phyloP scores from a whole-genome alignment of 2,888 invertebrate species.

The Artemia sinica region DNA sequence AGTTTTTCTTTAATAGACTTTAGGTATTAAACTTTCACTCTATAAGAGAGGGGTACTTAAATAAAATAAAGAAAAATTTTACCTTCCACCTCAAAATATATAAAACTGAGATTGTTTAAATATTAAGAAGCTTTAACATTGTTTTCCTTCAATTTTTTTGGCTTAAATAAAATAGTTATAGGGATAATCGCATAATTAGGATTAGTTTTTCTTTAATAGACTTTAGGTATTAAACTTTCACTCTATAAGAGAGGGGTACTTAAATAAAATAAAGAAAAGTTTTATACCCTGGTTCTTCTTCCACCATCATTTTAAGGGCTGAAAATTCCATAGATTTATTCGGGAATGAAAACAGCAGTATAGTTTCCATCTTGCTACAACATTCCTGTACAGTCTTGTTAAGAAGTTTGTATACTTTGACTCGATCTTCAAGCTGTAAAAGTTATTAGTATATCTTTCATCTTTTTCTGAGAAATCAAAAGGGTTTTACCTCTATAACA shows the following conservation, averaged over 20 bases:
- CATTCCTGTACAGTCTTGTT: not conserved
- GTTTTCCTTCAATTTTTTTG: too few species aligned
- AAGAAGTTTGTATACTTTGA: not conserved
- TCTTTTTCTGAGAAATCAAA: too few species aligned
- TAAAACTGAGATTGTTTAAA: too few species aligned
- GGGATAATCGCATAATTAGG: not conserved
- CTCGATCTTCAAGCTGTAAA: slow-evolving; percentile 7
- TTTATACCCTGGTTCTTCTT: not conserved
- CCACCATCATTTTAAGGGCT: not conserved
- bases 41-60: not conserved
- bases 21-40: not conserved
- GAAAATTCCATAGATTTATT: not conserved
- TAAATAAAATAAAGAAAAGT: not conserved
- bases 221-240: not conserved
- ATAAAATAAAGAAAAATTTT: not conserved
- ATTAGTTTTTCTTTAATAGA: not conserved
- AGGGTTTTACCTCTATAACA: too few species aligned
- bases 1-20: not conserved
- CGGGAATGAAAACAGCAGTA: not conserved
- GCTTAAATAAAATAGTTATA: too few species aligned
- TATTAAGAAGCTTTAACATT: too few species aligned
- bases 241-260: not conserved
- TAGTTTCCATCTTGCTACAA: not conserved
- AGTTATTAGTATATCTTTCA: not conserved
- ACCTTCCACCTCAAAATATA: too few species aligned